Conservation (phyloP, 2,888 invertebrate genomes). For the Polydesmus complanatus region DNA sequence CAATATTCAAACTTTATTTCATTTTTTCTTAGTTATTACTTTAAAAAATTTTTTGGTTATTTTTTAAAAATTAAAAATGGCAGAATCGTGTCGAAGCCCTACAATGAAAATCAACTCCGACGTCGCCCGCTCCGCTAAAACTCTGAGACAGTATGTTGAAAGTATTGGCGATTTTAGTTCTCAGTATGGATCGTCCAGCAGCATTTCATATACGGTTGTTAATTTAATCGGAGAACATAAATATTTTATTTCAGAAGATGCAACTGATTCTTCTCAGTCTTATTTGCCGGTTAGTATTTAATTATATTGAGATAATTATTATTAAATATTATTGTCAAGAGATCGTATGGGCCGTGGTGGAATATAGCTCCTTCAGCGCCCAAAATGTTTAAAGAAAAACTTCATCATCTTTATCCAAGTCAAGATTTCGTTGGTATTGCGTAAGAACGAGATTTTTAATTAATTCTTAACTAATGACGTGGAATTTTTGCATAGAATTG, state of each 20-base stretch:
- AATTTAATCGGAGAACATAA: slow-evolving; percentile 29
- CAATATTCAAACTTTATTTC: no score
- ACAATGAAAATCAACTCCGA: no score
- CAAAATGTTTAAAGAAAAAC: neutral
- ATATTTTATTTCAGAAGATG: slow-evolving; percentile 29
- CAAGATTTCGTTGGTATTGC: slow-evolving; percentile 17
- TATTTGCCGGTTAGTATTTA: slow-evolving; percentile 30
- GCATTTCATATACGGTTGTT: slow-evolving; percentile 31
- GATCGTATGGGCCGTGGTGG: slow-evolving; percentile 22
- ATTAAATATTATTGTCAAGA: slow-evolving; percentile 10
- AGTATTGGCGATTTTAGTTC: slow-evolving; percentile 32
- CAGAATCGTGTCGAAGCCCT: no score
- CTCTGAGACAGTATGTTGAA: slow-evolving; percentile 20
- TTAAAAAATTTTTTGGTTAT: no score
- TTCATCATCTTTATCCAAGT: slow-evolving; percentile 14
- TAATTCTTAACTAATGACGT: neutral
- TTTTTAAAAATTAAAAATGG: no score
- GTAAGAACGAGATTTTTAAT: neutral
- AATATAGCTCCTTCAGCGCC: slow-evolving; percentile 14
- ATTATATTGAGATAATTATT: neutral
- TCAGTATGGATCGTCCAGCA: slow-evolving; percentile 33
- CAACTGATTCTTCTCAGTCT: slow-evolving; percentile 32
- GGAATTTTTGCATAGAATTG: slow-evolving; percentile 21
- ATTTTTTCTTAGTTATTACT: no score
- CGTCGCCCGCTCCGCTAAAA: no score